Percentiles rank a stretch among this genome's conserved stretches.
These are phyloP conservation scores for Brachirus orientalis DNA, from an alignment of 2,113 vertebrate genomes.

Conservation along the genomic window DNA sequence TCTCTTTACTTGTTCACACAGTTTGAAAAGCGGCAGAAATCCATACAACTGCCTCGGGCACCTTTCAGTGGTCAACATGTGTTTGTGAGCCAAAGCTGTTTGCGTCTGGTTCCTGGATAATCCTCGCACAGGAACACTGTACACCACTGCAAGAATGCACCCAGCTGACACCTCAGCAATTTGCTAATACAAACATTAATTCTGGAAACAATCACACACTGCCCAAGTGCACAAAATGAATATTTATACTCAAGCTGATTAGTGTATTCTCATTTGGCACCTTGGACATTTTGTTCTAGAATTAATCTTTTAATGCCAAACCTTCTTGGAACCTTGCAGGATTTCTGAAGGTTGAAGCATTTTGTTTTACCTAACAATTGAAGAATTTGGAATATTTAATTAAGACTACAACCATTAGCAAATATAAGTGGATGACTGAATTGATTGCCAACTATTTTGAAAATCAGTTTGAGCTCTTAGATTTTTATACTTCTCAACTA, in stretches of 20 bases:
- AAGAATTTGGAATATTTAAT: no score
- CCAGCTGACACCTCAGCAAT: slow-evolving; percentile 5
- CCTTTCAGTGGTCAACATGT: slow-evolving; percentile 19
- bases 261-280: background rate
- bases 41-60: background rate
- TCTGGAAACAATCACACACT: slow-evolving; percentile 1
- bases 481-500: no score
- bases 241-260: background rate
- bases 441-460: no score
- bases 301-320: no score
- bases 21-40: slow-evolving; percentile 1
- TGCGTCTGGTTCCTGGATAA: slow-evolving; percentile 64
- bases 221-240: slow-evolving; percentile 1
- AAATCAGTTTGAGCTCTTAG: no score
- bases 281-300: background rate
- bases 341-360: no score
- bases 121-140: slow-evolving; percentile 54
- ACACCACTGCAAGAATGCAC: slow-evolving; percentile 43
- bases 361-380: no score
- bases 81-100: slow-evolving; percentile 55
- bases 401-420: no score
- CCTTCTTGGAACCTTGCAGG: no score
- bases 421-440: no score
- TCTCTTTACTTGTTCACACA: background rate
- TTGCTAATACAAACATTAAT: slow-evolving; percentile 41